phyloP scores from a whole-genome alignment of 2,113 vertebrate genomes.

The Caranx ignobilis region DNA sequence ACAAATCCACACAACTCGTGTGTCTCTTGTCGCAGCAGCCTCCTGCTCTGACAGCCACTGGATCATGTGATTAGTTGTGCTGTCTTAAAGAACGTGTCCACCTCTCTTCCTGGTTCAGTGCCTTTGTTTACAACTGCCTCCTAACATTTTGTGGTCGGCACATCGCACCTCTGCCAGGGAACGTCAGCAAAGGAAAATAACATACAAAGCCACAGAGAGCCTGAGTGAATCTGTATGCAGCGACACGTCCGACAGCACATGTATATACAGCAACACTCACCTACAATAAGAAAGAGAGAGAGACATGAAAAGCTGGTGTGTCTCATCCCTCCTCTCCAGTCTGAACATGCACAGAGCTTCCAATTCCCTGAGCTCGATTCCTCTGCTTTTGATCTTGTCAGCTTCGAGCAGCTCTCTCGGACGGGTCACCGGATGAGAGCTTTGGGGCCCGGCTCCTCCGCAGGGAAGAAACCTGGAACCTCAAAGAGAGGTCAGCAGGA shows the following conservation, averaged over 20 bases:
- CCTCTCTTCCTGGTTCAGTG: constrained; percentile 40
- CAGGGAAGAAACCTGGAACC: constrained; percentile 66
- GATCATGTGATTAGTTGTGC: constrained; percentile 45
- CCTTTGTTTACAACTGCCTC: constrained; percentile 52
- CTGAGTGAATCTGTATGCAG: constrained; percentile 36
- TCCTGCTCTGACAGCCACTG: constrained; percentile 1
- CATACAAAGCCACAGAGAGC: constrained; percentile 26
- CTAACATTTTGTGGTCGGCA: constrained; percentile 45
- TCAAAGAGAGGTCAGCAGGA: constrained; percentile 72
- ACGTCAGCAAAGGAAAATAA: constrained; percentile 33
- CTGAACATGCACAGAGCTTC: constrained; percentile 52
- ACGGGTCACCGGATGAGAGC: constrained; percentile 67
- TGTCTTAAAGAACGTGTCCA: constrained; percentile 38
- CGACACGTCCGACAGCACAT: constrained; percentile 18
- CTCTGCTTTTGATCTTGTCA: constrained; percentile 71
- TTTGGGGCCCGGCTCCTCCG: constrained; percentile 60
- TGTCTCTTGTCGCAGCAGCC: constrained; percentile 11
- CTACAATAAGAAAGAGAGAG: background rate
- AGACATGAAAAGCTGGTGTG: constrained; percentile 36
- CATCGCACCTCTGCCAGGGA: constrained; percentile 45
- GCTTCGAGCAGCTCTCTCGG: constrained; percentile 59
- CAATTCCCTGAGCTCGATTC: constrained; percentile 58
- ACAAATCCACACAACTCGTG: background rate
- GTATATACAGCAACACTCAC: constrained; percentile 29
- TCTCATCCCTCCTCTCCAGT: constrained; percentile 56